Evolutionary conservation across 2,888 invertebrate genomes (phyloP).

Genomic region (Leptopilina myrica): DNA sequence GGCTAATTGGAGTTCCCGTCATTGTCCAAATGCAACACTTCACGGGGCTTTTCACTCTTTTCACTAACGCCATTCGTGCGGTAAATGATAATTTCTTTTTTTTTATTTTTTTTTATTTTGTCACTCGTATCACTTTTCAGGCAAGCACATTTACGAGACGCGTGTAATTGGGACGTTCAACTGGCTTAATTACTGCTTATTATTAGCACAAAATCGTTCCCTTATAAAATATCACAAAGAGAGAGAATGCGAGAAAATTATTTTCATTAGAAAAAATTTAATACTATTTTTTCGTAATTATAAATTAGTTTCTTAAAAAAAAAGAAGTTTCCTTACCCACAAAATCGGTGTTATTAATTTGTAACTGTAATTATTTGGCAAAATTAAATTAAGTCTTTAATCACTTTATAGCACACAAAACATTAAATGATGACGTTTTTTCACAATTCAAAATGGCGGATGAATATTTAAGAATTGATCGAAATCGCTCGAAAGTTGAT

Average conservation of each 20-base stretch:
- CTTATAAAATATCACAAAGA: not conserved
- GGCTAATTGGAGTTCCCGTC: slow-evolving; percentile 73
- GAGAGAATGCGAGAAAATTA: not conserved
- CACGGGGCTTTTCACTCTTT: slow-evolving; percentile 61
- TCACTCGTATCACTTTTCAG: slow-evolving; percentile 8
- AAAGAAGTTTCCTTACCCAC: too few relatives aligned
- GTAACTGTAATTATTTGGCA: too few relatives aligned
- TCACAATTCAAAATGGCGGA: too few relatives aligned
- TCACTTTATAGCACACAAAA: too few relatives aligned
- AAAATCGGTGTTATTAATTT: too few relatives aligned
- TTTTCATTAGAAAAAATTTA: too few relatives aligned
- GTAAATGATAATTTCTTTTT: slow-evolving; percentile 31
- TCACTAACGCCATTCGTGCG: slow-evolving; percentile 40
- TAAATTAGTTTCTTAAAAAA: too few relatives aligned
- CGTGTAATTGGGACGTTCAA: slow-evolving; percentile 23
- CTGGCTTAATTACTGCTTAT: slow-evolving; percentile 4
- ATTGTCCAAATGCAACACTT: slow-evolving; percentile 68
- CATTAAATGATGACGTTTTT: too few relatives aligned
- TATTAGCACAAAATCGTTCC: not conserved
- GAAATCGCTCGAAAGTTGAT: too few relatives aligned
- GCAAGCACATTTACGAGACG: slow-evolving; percentile 7
- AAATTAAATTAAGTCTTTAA: too few relatives aligned
- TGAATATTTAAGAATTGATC: too few relatives aligned
- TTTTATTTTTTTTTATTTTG: slow-evolving; percentile 17
- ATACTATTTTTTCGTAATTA: too few relatives aligned